Base-by-base conservation (phyloP, 2,797 vertebrate genomes). In the Dryobates pubescens region DNA sequence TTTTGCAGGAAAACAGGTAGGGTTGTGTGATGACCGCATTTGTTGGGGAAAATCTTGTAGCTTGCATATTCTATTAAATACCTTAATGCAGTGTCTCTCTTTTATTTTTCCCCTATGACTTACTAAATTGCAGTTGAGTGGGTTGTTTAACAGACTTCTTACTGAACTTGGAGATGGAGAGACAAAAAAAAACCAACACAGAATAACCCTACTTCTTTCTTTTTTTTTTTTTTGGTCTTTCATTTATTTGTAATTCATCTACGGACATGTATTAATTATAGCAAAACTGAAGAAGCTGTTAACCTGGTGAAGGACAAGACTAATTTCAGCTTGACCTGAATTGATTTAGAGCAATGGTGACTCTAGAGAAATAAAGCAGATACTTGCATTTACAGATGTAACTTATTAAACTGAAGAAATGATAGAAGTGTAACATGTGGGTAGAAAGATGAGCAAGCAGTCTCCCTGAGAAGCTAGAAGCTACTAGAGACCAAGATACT, bases 311-410 rank as follows among this genome's bases (percentile, higher is more conserved):
- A 95, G 93, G 95, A 36, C 95, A 96, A 89, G 74, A 82, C 94
- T 95, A 96, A 96, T 94, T 96, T 94, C 89, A 86, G 93, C 71
- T 4, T 86, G 92, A 92, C 95, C 95, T 95, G 88, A 93, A 95
- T 94, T 94, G 88, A 94, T 95, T 88, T 96, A 71, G 95, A 90
- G 76, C 92, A 71, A 27, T 72, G 54, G 58, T 94, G 93, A 89
- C 96, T 86, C 90, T 94, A 83, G 94, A 94, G 95, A 94, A 95
- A 94, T 95, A 83, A 89, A 43, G 78, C 47, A 77, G 78, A 75
- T 94, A 86, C 23, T 75, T 89, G 67, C 90, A 87, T 87, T 94
- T 94, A 70, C 79, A 73, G 24, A 51, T 81, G 49, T 90, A 90
- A 92, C 43, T 80, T 90, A 57, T 54, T 94, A 85, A 93, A 74